Percentiles rank a stretch among this genome's conserved stretches.
phyloP scores from a whole-genome alignment of 2,888 invertebrate species.

The Crioceris asparagi region DNA sequence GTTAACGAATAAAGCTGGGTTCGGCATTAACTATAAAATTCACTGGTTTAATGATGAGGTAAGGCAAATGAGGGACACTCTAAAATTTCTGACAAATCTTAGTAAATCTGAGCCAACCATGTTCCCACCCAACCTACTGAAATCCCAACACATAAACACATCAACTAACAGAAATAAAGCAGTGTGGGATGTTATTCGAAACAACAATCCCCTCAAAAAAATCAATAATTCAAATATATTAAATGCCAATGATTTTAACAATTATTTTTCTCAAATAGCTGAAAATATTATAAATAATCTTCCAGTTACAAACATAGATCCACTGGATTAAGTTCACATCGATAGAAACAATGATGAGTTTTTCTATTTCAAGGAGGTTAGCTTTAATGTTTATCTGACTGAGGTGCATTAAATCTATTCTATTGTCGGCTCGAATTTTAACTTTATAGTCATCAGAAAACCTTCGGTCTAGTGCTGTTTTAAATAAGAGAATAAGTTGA shows the following conservation, averaged over 20 bases:
- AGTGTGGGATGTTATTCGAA: neutral
- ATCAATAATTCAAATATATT: no score
- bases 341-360: no score
- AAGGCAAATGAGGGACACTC: conserved; percentile 1
- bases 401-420: no score
- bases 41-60: neutral
- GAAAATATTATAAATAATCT: conserved; percentile 1
- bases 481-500: no score
- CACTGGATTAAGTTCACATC: no score
- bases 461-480: no score
- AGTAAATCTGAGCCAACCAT: neutral
- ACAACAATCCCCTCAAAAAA: no score
- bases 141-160: neutral
- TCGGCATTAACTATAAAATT: neutral
- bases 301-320: neutral
- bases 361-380: no score
- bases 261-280: conserved; percentile 1
- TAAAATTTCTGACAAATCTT: neutral
- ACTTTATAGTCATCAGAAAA: no score
- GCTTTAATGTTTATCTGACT: no score
- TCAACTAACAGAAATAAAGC: neutral
- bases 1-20: neutral
- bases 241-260: conserved; percentile 5
- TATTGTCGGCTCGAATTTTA: no score
- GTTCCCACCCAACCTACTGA: no score